A percentile compares a stretch with the other conserved stretches of the same genome.
phyloP scores from a whole-genome alignment of 2,113 vertebrate genomes.

The Odocoileus virginianus region DNA sequence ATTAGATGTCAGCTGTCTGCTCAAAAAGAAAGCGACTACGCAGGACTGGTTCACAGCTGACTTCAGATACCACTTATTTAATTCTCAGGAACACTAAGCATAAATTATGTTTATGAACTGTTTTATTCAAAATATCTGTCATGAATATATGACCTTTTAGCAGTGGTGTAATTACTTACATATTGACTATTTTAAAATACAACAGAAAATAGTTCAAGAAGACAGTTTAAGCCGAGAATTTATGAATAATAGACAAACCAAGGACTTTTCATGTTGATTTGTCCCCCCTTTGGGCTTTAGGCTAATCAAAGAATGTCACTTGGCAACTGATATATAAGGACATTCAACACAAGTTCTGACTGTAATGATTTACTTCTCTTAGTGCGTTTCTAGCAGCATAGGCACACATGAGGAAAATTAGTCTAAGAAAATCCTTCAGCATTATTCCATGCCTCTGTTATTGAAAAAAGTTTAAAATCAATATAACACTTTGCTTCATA shows the following conservation, averaged over 20 bases:
- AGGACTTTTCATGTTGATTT: not conserved
- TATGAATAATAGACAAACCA: not conserved
- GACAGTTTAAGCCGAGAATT: not conserved
- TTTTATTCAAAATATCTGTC: constrained; percentile 2
- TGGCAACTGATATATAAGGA: not conserved
- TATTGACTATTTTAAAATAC: constrained; percentile 24
- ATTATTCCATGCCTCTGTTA: not conserved
- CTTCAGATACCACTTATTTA: not conserved
- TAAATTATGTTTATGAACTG: not conserved
- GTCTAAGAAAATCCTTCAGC: not conserved
- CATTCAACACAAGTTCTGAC: not conserved
- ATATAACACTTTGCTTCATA: not conserved
- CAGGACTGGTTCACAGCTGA: not conserved
- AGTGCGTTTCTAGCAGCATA: not conserved
- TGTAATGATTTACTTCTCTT: not conserved
- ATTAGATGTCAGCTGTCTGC: not conserved
- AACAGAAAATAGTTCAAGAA: not conserved
- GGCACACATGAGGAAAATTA: not conserved
- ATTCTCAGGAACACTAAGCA: not conserved
- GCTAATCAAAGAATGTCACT: not conserved
- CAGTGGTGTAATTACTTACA: not conserved
- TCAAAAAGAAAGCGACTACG: not conserved
- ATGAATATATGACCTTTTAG: not conserved
- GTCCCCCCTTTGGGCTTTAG: not conserved
- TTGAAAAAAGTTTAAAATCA: not conserved